Evolutionary conservation across 1,140 invertebrate species (phyloP).

Genomic region (Cylas formicarius): DNA sequence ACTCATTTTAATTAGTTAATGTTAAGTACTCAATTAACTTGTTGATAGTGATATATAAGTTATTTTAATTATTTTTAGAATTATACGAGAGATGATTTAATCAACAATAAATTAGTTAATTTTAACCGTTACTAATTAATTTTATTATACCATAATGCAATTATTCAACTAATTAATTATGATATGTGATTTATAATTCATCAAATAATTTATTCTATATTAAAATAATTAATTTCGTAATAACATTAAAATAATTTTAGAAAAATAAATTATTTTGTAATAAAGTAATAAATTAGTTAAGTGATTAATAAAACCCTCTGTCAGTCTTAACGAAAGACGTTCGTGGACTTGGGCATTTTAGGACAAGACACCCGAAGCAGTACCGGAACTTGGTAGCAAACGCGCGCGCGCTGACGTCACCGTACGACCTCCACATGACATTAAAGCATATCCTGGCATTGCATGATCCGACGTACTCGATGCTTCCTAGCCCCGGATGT

Average conservation of each 20-base stretch:
- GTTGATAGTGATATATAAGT: too few relatives aligned
- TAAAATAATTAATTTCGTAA: too few relatives aligned
- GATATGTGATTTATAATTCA: too few relatives aligned
- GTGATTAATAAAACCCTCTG: not conserved
- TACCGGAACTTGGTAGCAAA: slow-evolving; percentile 58
- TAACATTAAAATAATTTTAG: slow-evolving; percentile 42
- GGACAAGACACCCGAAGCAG: slow-evolving; percentile 46
- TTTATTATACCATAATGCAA: too few relatives aligned
- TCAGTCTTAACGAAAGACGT: not conserved
- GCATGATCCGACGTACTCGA: slow-evolving; percentile 41
- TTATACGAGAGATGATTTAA: too few relatives aligned
- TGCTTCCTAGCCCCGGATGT: slow-evolving; percentile 46
- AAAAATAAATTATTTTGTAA: slow-evolving; percentile 39
- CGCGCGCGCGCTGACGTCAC: slow-evolving; percentile 55
- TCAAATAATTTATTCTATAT: too few relatives aligned
- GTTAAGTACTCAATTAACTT: too few relatives aligned
- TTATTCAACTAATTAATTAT: too few relatives aligned
- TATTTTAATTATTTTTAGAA: too few relatives aligned
- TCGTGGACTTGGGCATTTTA: slow-evolving; percentile 9
- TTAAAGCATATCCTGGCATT: slow-evolving; percentile 42
- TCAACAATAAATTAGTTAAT: too few relatives aligned
- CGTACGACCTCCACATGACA: slow-evolving; percentile 67
- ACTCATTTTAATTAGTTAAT: too few relatives aligned
- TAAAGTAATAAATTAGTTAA: slow-evolving; percentile 6
- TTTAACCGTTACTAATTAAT: too few relatives aligned